Evolutionary conservation across 1,140 invertebrate genomes (phyloP), one percentile per base, ranked within the genome.

Genomic region (Diuraphis noxia): DNA sequence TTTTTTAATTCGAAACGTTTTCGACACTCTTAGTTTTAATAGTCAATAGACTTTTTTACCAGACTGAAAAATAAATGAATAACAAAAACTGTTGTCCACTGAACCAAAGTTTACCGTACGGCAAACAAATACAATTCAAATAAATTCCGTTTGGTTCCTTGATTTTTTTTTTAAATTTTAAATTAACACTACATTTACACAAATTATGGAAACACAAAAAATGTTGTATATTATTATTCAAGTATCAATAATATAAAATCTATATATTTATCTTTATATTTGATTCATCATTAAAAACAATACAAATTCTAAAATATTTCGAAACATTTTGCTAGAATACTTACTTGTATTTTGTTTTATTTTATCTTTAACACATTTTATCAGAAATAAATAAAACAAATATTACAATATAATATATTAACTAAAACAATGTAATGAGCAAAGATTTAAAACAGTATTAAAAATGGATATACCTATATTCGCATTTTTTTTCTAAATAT

Each of bases 1-100:
- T 88, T 23, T 63, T 38, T n/a, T 38, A 79, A 72, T 41, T 63
- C 38, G 25, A 72, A 88, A 79, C 41, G n/a, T 79, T 72, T 90
- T 63, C 25, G 19, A 90, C 56, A 49, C 72, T 25, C n/a, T 90
- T 90, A 79, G 41, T 90, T 89, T 90, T 38, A 89, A n/a, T 86
- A 49, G 43, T 23, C 34, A 46, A 85, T 43, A n/a, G 30, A 30
- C 21, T 86, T 23, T 49, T 86, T 86, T 49, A 86, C 19, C 43
- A n/a, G 10, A 38, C 46, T 86, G 34, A 38, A 86, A n/a, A 52
- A 86, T 86, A 86, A 86, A 86, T 23, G 85, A 52, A 86, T 49
- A 86, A 46, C 25, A 36, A 86, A 36, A 86, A 49, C 43, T 72
- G 13, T 17, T 72, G 19, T 49, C 9, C 13, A 41, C n/a, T 72